Evolutionary conservation across 2,888 invertebrate genomes (phyloP), one percentile per base, ranked within the genome.

Genomic region (Diaperis boleti): DNA sequence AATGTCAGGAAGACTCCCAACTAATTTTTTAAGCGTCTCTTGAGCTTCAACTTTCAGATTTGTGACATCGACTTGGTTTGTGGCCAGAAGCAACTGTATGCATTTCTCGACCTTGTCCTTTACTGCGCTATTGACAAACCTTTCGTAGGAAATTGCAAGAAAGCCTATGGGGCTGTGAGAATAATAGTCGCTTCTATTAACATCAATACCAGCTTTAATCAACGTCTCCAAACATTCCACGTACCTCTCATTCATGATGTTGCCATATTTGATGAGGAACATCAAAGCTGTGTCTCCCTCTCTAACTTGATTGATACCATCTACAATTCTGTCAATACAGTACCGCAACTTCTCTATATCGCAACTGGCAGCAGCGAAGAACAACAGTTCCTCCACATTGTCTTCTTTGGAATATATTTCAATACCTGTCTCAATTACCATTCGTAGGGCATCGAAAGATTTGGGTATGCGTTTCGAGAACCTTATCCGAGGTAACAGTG

Each of bases 171-270:
- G 69, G n/a, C 65, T 67, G 11, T 61, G 49, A 13, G 62, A 64
- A 33, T 59, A 65, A 8, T 62, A 55, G 74, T 88, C 85, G 0
- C 85, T 82, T 29, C 85, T 80, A 72, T 87, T 87, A 0, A 84
- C 83, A 71, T 86, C 83, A 45, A 85, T 83, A 1, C 84, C 84
- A 7, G 83, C 82, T 72, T 85, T 83, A n/a, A 89, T 71, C 3
- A 89, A 79, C 10, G 84, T 69, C 67, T 83, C 82, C 20, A 85
- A 81, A 76, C 87, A 86, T 31, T 85, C 82, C 68, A 83, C 79
- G 61, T 83, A 83, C 8, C 80, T 78, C 15, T 47, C 26, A n/a
- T 50, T n/a, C 1, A n/a, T 17, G 15, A 42, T 7, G 35, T 57
- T 57, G 3, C 57, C 62, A 26, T 62, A 62, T 42, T 62, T 62